Percentiles rank a stretch among this genome's conserved stretches.
These are phyloP conservation scores for Eupithecia vulgata DNA, from an alignment of 2,888 invertebrate genomes.

Conservation along the genomic window DNA sequence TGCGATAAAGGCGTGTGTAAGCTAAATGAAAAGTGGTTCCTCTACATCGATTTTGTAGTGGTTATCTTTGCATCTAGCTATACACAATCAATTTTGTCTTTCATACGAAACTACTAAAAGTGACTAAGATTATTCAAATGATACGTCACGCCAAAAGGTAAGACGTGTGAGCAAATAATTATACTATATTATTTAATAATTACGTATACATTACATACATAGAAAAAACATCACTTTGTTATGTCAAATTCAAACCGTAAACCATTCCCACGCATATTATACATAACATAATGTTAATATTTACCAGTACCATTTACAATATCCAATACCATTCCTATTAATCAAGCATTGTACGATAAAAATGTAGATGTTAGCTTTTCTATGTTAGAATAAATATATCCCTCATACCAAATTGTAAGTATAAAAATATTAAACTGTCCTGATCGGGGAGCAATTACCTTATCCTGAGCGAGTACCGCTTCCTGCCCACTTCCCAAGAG, in stretches of 20 bases:
- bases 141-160: slow-evolving; percentile 77
- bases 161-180: slow-evolving; percentile 75
- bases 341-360: slow-evolving; percentile 59
- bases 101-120: slow-evolving; percentile 27
- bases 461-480: slow-evolving; percentile 82
- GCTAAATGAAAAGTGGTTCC: slow-evolving; percentile 4
- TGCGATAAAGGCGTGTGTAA: slow-evolving; percentile 32
- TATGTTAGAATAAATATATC: slow-evolving; percentile 71
- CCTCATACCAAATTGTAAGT: slow-evolving; percentile 78
- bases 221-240: slow-evolving; percentile 31
- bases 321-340: slow-evolving; percentile 52
- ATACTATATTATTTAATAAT: slow-evolving; percentile 28
- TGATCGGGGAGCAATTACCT: slow-evolving; percentile 80
- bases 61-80: slow-evolving; percentile 23
- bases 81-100: slow-evolving; percentile 31
- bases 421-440: slow-evolving; percentile 75
- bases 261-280: slow-evolving; percentile 62
- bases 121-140: slow-evolving; percentile 40
- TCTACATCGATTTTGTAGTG: neutral
- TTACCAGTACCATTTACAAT: slow-evolving; percentile 58
- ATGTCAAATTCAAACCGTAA: slow-evolving; percentile 47
- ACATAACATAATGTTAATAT: slow-evolving; percentile 46
- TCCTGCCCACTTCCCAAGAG: slow-evolving; percentile 79
- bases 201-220: slow-evolving; percentile 30
- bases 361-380: slow-evolving; percentile 70